A percentile compares a stretch with the other conserved stretches of the same genome.
These are phyloP conservation scores for Eulemur mongoz DNA, from an alignment of 2,797 vertebrate genomes.

Conservation along the genomic window DNA sequence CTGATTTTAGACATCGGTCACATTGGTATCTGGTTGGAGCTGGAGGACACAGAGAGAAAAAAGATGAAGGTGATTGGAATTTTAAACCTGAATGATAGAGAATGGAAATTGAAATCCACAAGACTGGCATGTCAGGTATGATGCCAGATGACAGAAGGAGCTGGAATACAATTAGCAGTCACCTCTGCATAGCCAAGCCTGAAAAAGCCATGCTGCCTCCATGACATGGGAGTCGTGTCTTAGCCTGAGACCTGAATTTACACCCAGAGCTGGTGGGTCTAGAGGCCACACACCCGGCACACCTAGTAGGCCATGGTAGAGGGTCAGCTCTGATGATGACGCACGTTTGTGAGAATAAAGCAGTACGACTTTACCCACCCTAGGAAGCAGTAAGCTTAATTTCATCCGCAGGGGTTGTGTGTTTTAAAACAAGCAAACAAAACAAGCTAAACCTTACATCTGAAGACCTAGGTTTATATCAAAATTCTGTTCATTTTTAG, in stretches of 20 bases:
- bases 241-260: neutral
- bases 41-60: neutral
- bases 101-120: neutral
- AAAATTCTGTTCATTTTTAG: conserved; percentile 20
- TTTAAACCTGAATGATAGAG: neutral
- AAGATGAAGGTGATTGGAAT: neutral
- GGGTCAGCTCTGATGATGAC: neutral
- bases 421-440: conserved; percentile 11
- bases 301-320: neutral
- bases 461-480: neutral
- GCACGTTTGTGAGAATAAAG: neutral
- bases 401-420: neutral
- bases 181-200: neutral
- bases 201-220: neutral
- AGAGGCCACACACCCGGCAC: neutral
- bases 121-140: neutral
- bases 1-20: neutral
- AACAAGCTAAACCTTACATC: neutral
- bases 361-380: neutral
- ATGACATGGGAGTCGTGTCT: neutral
- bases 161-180: neutral
- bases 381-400: neutral
- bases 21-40: neutral
- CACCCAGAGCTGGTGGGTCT: neutral
- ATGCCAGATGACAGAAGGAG: neutral